phyloP scores from a whole-genome alignment of 1,140 invertebrate genomes.

The Asbolus verrucosus region DNA sequence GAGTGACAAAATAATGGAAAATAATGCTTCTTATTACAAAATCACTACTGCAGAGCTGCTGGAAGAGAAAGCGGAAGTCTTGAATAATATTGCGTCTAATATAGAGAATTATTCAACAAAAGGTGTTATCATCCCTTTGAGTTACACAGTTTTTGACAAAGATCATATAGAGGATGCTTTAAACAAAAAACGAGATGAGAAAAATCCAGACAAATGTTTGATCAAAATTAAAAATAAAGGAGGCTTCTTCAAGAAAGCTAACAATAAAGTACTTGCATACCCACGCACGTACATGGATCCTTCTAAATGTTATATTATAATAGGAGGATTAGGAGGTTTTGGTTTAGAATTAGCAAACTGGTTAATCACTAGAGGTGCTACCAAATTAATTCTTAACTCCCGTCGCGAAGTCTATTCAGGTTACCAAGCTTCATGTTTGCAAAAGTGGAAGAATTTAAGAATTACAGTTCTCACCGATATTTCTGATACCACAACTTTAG shows the following conservation, averaged over 20 bases:
- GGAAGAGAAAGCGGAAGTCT: constrained; percentile 82
- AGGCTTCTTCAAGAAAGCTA: neutral
- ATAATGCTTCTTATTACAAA: constrained; percentile 96
- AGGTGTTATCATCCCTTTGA: constrained; percentile 69
- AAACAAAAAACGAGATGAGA: constrained; percentile 47
- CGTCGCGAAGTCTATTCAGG: constrained; percentile 76
- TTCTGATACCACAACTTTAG: constrained; percentile 65
- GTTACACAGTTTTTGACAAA: constrained; percentile 69
- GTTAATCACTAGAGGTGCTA: constrained; percentile 78
- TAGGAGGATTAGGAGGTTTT: constrained; percentile 84
- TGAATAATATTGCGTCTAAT: constrained; percentile 81
- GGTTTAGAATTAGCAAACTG: constrained; percentile 84
- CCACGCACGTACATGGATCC: constrained; percentile 39
- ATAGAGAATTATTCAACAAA: constrained; percentile 70
- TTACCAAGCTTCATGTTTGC: constrained; percentile 72
- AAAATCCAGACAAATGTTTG: constrained; percentile 85
- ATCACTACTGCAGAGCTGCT: constrained; percentile 95
- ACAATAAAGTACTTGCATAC: constrained; percentile 1
- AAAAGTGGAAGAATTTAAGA: constrained; percentile 66
- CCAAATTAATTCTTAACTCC: constrained; percentile 77
- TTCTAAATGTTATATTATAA: constrained; percentile 65
- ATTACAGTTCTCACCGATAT: constrained; percentile 66
- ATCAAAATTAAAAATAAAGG: constrained; percentile 75
- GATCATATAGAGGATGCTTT: constrained; percentile 75
- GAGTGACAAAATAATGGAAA: constrained; percentile 95